These are phyloP conservation scores for Mimachlamys varia DNA, from an alignment of 2,888 invertebrate genomes.

Conservation along the genomic window DNA sequence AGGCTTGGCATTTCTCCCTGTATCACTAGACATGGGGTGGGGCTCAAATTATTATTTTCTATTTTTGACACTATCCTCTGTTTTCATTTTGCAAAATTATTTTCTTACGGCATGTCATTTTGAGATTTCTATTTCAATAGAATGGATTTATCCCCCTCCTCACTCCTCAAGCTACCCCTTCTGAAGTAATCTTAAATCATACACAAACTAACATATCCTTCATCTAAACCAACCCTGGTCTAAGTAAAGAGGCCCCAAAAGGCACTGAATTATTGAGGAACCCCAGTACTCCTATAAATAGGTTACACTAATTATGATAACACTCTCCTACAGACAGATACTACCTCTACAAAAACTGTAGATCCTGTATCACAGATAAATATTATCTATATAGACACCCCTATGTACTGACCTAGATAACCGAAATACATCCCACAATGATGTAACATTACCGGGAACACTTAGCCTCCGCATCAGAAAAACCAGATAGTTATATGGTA, in stretches of 20 bases:
- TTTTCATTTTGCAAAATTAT: neutral
- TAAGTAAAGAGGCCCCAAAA: too few species aligned
- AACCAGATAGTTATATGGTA: too few species aligned
- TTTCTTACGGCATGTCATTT: neutral
- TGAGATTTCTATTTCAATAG: too few species aligned
- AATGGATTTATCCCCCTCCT: too few species aligned
- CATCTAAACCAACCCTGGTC: too few species aligned
- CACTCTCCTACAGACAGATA: neutral
- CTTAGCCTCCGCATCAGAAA: neutral
- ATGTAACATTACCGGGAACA: neutral
- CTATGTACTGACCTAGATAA: neutral
- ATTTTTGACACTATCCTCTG: neutral
- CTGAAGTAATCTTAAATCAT: too few species aligned
- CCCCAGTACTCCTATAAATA: neutral
- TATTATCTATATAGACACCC: neutral
- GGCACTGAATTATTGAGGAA: too few species aligned
- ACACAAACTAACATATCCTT: too few species aligned
- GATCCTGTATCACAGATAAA: neutral
- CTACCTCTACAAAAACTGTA: neutral
- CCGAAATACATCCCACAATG: neutral
- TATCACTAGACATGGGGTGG: too few species aligned
- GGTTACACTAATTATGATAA: neutral
- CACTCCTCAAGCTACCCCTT: too few species aligned
- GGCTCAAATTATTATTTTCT: neutral
- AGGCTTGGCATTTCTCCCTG: too few species aligned